These are phyloP conservation scores for Euthynnus affinis DNA, from an alignment of 2,797 vertebrate genomes.

Conservation along the genomic window DNA sequence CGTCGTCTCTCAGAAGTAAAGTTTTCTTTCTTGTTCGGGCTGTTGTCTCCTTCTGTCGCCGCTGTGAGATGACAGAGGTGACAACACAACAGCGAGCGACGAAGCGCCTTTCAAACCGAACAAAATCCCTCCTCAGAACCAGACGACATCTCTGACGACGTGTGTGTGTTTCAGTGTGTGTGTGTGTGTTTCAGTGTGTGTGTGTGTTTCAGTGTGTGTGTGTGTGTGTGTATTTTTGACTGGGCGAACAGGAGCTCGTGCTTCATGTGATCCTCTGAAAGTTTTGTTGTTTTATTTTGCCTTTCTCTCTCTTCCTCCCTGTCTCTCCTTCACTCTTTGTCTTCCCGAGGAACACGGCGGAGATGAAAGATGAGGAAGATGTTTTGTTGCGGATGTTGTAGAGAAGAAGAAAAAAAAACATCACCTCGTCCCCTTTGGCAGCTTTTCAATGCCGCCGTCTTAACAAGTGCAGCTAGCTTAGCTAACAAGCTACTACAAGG, in stretches of 20 bases:
- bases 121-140: conserved; percentile 68
- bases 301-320: conserved; percentile 32
- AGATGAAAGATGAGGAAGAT: conserved; percentile 51
- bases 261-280: conserved; percentile 73
- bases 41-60: conserved; percentile 65
- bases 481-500: conserved; percentile 60
- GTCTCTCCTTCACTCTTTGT: conserved; percentile 42
- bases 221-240: conserved; percentile 50
- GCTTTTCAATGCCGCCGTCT: conserved; percentile 46
- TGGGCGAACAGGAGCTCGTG: conserved; percentile 49
- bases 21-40: conserved; percentile 67
- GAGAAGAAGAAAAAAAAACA: conserved; percentile 74
- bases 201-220: too few relatives aligned
- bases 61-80: conserved; percentile 62
- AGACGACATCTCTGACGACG: conserved; percentile 25
- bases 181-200: neutral
- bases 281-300: conserved; percentile 67
- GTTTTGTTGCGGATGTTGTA: conserved; percentile 58
- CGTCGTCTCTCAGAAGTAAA: conserved; percentile 73
- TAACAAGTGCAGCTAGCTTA: conserved; percentile 38
- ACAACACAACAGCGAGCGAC: conserved; percentile 69
- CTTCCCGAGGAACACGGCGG: conserved; percentile 28
- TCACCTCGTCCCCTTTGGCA: conserved; percentile 71
- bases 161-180: neutral
- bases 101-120: conserved; percentile 69